Conservation (phyloP, 2,113 vertebrate genomes). For the Perognathus longimembris region DNA sequence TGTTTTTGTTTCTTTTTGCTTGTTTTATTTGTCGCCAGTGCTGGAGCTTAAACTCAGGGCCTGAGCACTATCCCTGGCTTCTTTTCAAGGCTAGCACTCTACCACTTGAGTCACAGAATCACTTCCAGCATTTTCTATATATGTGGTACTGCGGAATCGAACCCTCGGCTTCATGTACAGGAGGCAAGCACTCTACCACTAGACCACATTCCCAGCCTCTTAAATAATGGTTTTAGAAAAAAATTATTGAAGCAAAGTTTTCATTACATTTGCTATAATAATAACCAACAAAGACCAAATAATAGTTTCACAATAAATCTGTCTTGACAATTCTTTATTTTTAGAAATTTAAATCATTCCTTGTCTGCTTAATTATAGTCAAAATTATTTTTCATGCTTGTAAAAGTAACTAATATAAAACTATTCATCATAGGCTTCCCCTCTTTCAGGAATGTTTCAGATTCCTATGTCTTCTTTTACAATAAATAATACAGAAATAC, state of each 20-base stretch:
- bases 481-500: not conserved
- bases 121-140: no score
- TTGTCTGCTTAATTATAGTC: not conserved
- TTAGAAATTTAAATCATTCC: not conserved
- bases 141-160: no score
- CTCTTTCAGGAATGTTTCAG: not conserved
- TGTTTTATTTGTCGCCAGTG: no score
- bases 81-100: no score
- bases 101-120: no score
- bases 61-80: no score
- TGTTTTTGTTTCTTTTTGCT: no score
- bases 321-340: not conserved
- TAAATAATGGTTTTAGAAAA: slow-evolving; percentile 22
- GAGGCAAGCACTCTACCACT: no score
- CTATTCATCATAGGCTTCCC: not conserved
- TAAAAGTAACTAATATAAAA: not conserved
- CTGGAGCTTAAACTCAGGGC: no score
- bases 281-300: not conserved
- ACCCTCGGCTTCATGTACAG: no score
- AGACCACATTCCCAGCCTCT: no score
- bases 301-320: slow-evolving; percentile 21
- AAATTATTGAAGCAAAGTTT: slow-evolving; percentile 25
- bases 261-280: not conserved
- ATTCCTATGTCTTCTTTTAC: not conserved
- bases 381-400: not conserved